Evolutionary conservation across 2,113 vertebrate species (phyloP).

Genomic region (Lates calcarifer): DNA sequence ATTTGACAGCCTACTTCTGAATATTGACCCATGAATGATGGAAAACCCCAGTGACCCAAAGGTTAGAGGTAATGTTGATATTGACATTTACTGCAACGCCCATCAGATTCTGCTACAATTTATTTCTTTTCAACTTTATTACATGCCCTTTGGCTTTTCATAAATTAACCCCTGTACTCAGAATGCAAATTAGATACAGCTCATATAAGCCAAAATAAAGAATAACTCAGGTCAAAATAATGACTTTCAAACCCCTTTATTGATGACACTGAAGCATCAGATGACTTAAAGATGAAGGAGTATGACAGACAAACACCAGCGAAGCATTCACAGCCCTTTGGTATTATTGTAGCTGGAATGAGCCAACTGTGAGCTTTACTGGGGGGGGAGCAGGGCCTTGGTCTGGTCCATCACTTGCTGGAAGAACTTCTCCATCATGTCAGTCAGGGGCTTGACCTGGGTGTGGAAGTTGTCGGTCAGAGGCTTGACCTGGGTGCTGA

Average conservation of each 20-base stretch:
- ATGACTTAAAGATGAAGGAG: not conserved
- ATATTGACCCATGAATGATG: conserved; percentile 54
- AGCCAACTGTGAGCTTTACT: conserved; percentile 34
- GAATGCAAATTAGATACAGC: not conserved
- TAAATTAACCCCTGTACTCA: not conserved
- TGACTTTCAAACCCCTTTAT: conserved; percentile 47
- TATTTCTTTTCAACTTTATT: conserved; percentile 43
- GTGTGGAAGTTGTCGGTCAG: conserved; percentile 48
- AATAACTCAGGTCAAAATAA: not conserved
- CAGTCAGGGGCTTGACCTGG: conserved; percentile 64
- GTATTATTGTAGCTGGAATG: not conserved
- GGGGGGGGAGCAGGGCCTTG: conserved; percentile 66
- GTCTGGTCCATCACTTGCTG: conserved; percentile 72
- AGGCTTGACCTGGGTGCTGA: conserved; percentile 60
- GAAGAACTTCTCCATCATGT: conserved; percentile 64
- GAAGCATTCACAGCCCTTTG: not conserved
- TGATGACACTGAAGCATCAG: conserved; percentile 36
- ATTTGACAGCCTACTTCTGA: conserved; percentile 23
- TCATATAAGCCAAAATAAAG: conserved; percentile 3
- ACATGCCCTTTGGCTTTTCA: conserved; percentile 23
- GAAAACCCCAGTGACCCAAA: conserved; percentile 30
- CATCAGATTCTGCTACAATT: conserved; percentile 16
- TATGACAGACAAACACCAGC: conserved; percentile 12
- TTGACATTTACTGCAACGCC: conserved; percentile 20
- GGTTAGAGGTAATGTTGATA: conserved; percentile 43